phyloP scores from a whole-genome alignment of 2,113 vertebrate genomes.

The Leptobrachium leishanense region DNA sequence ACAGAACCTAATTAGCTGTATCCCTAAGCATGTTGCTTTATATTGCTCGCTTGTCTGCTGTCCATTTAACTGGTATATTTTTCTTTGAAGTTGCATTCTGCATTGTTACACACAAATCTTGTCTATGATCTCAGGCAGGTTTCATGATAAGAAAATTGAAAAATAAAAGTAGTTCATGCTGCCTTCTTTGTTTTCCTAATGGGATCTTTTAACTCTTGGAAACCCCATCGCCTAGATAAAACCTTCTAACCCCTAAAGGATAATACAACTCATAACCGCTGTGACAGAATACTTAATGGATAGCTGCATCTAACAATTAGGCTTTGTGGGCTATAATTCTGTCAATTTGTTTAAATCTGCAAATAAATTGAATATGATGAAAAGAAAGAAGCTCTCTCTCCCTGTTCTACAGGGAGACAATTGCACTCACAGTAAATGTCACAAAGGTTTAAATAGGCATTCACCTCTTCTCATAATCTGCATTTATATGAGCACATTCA shows the following conservation, averaged over 20 bases:
- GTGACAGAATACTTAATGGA: slow-evolving; percentile 13
- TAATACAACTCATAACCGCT: slow-evolving; percentile 47
- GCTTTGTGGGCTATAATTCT: too few species aligned
- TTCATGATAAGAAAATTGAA: slow-evolving; percentile 70
- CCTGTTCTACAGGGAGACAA: too few species aligned
- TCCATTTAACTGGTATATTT: slow-evolving; percentile 53
- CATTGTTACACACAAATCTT: slow-evolving; percentile 65
- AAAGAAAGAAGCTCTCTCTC: too few species aligned
- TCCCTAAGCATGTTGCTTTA: slow-evolving; percentile 65
- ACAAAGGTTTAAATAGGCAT: too few species aligned
- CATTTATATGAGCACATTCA: too few species aligned
- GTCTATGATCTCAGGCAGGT: slow-evolving; percentile 71
- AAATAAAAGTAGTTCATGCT: slow-evolving; percentile 59
- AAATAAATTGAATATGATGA: too few species aligned
- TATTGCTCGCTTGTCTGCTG: slow-evolving; percentile 56
- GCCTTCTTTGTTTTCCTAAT: slow-evolving; percentile 57
- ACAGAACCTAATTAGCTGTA: background rate
- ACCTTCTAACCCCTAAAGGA: slow-evolving; percentile 64
- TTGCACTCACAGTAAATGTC: too few species aligned
- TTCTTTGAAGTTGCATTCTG: slow-evolving; percentile 51
- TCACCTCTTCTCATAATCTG: too few species aligned
- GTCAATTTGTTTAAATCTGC: too few species aligned
- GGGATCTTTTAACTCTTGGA: slow-evolving; percentile 67
- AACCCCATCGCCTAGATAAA: background rate
- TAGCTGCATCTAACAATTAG: too few species aligned